Base-by-base conservation (phyloP, 2,888 invertebrate species). In the Drosophila antonietae region DNA sequence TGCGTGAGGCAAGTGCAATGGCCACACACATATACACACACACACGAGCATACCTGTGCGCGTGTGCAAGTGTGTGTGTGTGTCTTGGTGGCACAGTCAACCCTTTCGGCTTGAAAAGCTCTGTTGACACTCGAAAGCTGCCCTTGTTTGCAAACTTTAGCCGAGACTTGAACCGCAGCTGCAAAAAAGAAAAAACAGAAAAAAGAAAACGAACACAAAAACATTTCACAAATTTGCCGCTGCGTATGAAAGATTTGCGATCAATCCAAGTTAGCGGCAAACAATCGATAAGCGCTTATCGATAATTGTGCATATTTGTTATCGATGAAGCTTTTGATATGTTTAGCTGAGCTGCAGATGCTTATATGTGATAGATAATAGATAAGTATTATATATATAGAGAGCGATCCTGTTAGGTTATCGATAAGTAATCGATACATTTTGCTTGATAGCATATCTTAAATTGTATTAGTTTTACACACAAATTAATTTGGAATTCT, bases 91-190 rank as follows among this genome's bases (percentile, higher is more conserved):
- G 44, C 62, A 49, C 31, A 9, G 35, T n/a, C 80, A 80, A 81
- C 82, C 78, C 78, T 81, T 79, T 78, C n/a, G 39, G 37, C 49
- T 9, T 15, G 35, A 58, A 79, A 81, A 80, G 65, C 68, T 65
- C 53, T 61, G 66, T 72, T 75, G 75, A 68, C 66, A 73, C 80
- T 70, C 58, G 68, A 89, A 87, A 87, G 86, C 90, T 89, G 73
- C 53, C 72, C 56, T 49, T 71, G 66, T 58, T 68, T 74, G 83
- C 78, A 77, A 84, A 84, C 87, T 84, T 82, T 88, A 86, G 83
- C 75, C 57, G 20, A 65, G 86, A 83, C 88, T 60, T 43, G 37
- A 86, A 89, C 86, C 86, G 88, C 86, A 5, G 41, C 35, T n/a
- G 39, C 55, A 12, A 7, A 6, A n/a, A 33, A 49, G 39, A 43